phyloP scores from a whole-genome alignment of 2,113 vertebrate species.

The Helogale parvula region DNA sequence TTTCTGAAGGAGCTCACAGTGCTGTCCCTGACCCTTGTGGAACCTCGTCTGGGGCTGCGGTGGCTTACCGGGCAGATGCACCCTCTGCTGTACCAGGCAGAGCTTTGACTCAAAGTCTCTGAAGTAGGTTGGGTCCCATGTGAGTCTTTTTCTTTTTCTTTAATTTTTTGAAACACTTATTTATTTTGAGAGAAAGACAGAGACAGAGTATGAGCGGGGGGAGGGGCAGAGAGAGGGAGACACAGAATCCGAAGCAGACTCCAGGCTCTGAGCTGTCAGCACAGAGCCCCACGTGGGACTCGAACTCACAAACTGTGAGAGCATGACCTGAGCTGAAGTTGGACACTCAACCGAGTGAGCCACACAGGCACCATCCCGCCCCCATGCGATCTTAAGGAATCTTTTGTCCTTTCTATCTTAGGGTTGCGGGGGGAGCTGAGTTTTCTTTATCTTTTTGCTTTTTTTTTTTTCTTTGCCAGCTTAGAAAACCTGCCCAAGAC shows the following conservation, averaged over 20 bases:
- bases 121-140: not conserved
- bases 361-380: not conserved
- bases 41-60: not conserved
- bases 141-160: not conserved
- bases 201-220: not conserved
- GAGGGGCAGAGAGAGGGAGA: not conserved
- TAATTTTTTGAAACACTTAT: not conserved
- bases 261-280: not conserved
- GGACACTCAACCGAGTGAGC: not conserved
- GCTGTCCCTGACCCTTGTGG: too few relatives aligned
- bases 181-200: not conserved
- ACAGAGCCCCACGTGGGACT: not conserved
- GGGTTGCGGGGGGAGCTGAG: not conserved
- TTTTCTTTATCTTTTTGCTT: too few relatives aligned
- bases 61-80: rapidly evolving
- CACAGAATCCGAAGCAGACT: not conserved
- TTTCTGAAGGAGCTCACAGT: not conserved
- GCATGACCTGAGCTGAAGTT: not conserved
- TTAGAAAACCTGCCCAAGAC: not conserved
- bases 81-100: not conserved
- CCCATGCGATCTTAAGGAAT: not conserved
- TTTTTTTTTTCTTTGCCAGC: not conserved
- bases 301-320: not conserved
- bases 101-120: not conserved
- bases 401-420: not conserved